Evolutionary conservation across 2,888 invertebrate species (phyloP).

Genomic region (Neocrepidodera transversa): DNA sequence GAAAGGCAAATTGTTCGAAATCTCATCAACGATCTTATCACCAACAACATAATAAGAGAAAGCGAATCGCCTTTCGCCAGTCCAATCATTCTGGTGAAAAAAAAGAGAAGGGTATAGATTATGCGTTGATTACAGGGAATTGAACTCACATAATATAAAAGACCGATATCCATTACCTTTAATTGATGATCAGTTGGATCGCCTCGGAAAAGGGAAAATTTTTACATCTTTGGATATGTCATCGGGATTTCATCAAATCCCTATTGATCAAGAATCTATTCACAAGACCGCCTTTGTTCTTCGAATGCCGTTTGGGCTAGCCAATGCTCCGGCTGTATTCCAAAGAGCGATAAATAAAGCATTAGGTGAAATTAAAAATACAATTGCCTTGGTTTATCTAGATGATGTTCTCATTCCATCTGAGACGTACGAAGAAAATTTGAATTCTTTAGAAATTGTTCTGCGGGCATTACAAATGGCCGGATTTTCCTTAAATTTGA

Average conservation of each 20-base stretch:
- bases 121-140: conserved; percentile 46
- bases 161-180: conserved; percentile 50
- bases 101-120: conserved; percentile 42
- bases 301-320: conserved; percentile 29
- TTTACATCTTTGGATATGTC: conserved; percentile 51
- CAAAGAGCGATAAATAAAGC: conserved; percentile 4
- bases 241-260: conserved; percentile 51
- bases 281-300: conserved; percentile 19
- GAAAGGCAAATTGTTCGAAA: too few relatives aligned
- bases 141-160: conserved; percentile 50
- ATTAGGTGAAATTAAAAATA: background rate
- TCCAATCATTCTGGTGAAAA: background rate
- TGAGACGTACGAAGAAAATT: background rate
- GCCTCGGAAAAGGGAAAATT: conserved; percentile 42
- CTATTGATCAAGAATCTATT: conserved; percentile 38
- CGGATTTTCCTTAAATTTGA: too few relatives aligned
- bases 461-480: background rate
- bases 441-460: background rate
- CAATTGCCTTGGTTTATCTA: background rate
- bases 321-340: conserved; percentile 25
- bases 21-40: too few relatives aligned
- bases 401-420: background rate
- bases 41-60: conserved; percentile 9
- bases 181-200: conserved; percentile 49
- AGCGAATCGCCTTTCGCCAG: conserved; percentile 42